phyloP scores from a whole-genome alignment of 2,113 vertebrate genomes.

The Eleginops maclovinus region DNA sequence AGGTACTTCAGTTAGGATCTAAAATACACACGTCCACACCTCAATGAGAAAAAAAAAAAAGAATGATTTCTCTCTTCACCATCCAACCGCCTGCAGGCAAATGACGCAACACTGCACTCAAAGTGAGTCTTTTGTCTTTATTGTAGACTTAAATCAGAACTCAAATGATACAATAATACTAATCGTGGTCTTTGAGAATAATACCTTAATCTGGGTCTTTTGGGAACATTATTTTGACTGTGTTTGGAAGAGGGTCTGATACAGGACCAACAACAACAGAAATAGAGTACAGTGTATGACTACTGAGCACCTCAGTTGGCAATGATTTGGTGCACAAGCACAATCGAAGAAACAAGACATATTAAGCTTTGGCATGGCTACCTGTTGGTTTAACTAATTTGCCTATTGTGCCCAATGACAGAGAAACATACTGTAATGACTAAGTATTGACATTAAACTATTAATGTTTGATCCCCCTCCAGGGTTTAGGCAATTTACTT shows the following conservation, averaged over 20 bases:
- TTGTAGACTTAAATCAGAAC: neutral
- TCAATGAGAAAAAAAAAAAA: constrained; percentile 37
- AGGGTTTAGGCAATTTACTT: neutral
- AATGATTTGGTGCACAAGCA: constrained; percentile 17
- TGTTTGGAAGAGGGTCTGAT: neutral
- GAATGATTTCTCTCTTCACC: neutral
- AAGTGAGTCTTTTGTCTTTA: neutral
- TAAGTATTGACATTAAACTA: neutral
- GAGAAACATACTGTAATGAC: neutral
- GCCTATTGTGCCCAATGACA: neutral
- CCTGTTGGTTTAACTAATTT: neutral
- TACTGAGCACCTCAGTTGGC: neutral
- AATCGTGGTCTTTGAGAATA: neutral
- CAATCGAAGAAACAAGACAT: neutral
- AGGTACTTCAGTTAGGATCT: neutral
- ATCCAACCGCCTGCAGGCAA: constrained; percentile 5
- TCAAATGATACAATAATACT: neutral
- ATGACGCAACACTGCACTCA: neutral
- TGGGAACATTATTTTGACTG: neutral
- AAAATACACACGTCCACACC: constrained; percentile 14
- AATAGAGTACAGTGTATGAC: neutral
- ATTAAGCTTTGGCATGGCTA: neutral
- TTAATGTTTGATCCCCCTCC: constrained; percentile 9
- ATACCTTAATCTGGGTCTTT: neutral
- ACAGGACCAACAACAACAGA: neutral